Base-by-base conservation (phyloP, 2,888 invertebrate species). In the Hemistola chrysoprasaria region DNA sequence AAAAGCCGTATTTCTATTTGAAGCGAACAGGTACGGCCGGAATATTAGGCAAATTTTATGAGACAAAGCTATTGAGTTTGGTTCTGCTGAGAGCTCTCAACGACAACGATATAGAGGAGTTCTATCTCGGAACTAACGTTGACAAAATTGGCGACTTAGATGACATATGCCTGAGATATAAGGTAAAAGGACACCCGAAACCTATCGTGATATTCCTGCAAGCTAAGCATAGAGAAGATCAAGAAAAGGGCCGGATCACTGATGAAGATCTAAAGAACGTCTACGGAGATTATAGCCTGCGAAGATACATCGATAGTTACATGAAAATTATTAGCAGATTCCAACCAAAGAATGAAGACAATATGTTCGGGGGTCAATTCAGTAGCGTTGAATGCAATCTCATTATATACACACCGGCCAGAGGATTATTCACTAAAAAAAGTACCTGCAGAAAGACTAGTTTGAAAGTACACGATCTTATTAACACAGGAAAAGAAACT, bases 131-230 rank as follows among this genome's bases (percentile, higher is more conserved):
- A 4, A 58, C 70, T 5, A 70, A 70, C 27, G 62, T 70, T 22
- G 53, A 48, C 25, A 59, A 58, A 6, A 62, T 70, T 25, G 70
- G 70, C 3, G 70, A 62, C 7, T 55, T 70, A 8, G 70, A 70
- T 35, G 70, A 70, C 21, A 46, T 70, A 7, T 67, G 69, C 30
- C 56, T 68, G 11, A 51, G 65, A 46, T 69, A 52, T 25, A 38
- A 55, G 44, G 35, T 62, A 10, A 48, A 35, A 26, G 36, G 35
- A 23, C 24, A 45, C 10, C 10, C 40, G 5, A 50, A 51, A 37
- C 41, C 60, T 2, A 44, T 62, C 7, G 34, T 62, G n/a, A 48
- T 67, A 27, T 68, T 65, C 25, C 51, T 62, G 2, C 71, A 71
- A 57, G 63, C 68, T 0, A 71, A 71, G 37, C 70, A 71, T 20